phyloP scores from a whole-genome alignment of 2,888 invertebrate genomes.

The Embidobia sp. region DNA sequence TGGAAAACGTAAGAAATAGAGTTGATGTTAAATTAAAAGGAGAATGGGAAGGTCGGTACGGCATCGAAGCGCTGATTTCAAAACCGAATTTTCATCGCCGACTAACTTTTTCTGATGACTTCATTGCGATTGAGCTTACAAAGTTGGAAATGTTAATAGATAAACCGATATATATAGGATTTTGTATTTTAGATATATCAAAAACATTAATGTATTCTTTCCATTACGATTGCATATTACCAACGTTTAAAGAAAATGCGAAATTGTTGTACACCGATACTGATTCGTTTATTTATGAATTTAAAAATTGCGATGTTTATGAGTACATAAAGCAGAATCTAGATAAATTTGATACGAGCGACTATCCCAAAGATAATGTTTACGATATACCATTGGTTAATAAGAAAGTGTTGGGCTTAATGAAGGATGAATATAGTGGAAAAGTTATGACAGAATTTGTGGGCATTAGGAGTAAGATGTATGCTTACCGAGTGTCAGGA shows the following conservation, averaged over 20 bases:
- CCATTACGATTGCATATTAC: constrained; percentile 10
- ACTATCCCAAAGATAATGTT: too few species aligned
- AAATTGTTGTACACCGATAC: constrained; percentile 4
- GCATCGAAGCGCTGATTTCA: too few species aligned
- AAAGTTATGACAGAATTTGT: too few species aligned
- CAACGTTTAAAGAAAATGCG: not conserved
- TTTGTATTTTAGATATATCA: too few species aligned
- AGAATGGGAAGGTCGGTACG: not conserved
- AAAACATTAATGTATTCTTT: constrained; percentile 1
- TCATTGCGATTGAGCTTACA: not conserved
- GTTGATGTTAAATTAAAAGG: not conserved
- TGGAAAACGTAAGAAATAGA: constrained; percentile 4
- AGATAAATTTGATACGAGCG: constrained; percentile 74
- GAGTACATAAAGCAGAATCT: constrained; percentile 63
- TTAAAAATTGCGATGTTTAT: constrained; percentile 21
- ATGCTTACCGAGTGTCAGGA: too few species aligned
- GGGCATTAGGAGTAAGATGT: too few species aligned
- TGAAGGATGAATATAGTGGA: too few species aligned
- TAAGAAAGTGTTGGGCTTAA: too few species aligned
- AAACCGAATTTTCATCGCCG: constrained; percentile 1
- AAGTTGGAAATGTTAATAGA: not conserved
- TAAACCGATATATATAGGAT: too few species aligned
- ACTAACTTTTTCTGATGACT: not conserved
- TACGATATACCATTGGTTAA: too few species aligned
- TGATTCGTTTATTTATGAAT: not conserved